Evolutionary conservation across 2,113 vertebrate species (phyloP).

Genomic region (Macrotus californicus): DNA sequence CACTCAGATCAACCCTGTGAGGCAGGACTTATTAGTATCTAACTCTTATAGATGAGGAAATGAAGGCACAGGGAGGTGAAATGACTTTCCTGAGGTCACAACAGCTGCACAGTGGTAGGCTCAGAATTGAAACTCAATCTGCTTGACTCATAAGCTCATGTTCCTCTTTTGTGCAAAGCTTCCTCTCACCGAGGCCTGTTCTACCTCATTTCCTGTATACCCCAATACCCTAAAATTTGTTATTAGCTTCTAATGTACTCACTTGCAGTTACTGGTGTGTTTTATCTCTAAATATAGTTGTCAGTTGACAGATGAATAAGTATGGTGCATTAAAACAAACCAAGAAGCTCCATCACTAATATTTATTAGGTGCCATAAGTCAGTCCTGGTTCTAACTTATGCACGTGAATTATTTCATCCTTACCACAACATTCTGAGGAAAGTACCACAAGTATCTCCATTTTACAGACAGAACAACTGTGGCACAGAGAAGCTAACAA

Average conservation of each 20-base stretch:
- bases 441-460: neutral
- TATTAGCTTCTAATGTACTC: neutral
- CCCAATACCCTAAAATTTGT: neutral
- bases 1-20: neutral
- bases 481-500: neutral
- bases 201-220: neutral
- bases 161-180: neutral
- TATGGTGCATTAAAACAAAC: neutral
- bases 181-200: neutral
- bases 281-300: neutral
- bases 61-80: neutral
- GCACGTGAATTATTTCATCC: neutral
- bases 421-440: neutral
- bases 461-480: neutral
- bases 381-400: neutral
- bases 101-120: neutral
- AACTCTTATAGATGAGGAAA: neutral
- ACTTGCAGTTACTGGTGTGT: neutral
- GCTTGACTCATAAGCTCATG: neutral
- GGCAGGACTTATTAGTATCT: neutral
- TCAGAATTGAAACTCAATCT: neutral
- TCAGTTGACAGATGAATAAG: neutral
- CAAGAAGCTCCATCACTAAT: neutral
- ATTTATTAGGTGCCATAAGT: neutral
- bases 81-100: neutral